Percentiles rank a stretch among this genome's conserved stretches.
phyloP scores from a whole-genome alignment of 2,888 invertebrate genomes.

The Thera obeliscata region DNA sequence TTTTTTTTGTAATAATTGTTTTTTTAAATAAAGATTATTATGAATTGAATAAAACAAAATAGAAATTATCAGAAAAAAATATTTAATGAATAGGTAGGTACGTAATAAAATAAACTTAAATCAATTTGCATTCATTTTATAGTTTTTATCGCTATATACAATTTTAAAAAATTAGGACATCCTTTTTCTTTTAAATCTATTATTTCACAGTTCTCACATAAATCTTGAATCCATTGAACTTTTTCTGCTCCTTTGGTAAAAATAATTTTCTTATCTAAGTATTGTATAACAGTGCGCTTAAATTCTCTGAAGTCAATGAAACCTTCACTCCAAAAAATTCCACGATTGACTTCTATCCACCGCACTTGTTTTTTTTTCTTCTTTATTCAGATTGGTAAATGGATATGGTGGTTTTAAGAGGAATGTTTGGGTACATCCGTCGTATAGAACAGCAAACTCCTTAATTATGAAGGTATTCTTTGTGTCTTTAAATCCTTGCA shows the following conservation, averaged over 20 bases:
- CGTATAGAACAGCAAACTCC: background rate
- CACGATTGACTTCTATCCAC: background rate
- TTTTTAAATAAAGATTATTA: too few relatives aligned
- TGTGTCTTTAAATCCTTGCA: background rate
- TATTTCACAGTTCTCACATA: background rate
- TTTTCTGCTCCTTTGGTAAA: background rate
- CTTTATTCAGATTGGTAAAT: background rate
- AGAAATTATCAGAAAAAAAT: too few relatives aligned
- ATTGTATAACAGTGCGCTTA: background rate
- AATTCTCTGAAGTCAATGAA: background rate
- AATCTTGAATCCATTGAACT: background rate
- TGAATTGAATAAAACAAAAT: too few relatives aligned
- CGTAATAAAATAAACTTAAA: too few relatives aligned
- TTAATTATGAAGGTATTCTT: background rate
- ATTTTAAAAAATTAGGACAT: too few relatives aligned
- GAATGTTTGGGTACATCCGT: background rate
- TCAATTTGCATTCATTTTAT: too few relatives aligned
- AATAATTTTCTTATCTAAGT: background rate
- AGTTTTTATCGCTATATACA: too few relatives aligned
- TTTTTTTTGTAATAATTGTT: too few relatives aligned
- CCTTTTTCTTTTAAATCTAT: too few relatives aligned
- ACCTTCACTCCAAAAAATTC: conserved; percentile 1
- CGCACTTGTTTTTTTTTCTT: conserved; percentile 2
- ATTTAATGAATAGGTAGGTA: too few relatives aligned
- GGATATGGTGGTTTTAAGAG: background rate